phyloP scores from a whole-genome alignment of 2,888 invertebrate genomes.

The Stegana nigrithorax region DNA sequence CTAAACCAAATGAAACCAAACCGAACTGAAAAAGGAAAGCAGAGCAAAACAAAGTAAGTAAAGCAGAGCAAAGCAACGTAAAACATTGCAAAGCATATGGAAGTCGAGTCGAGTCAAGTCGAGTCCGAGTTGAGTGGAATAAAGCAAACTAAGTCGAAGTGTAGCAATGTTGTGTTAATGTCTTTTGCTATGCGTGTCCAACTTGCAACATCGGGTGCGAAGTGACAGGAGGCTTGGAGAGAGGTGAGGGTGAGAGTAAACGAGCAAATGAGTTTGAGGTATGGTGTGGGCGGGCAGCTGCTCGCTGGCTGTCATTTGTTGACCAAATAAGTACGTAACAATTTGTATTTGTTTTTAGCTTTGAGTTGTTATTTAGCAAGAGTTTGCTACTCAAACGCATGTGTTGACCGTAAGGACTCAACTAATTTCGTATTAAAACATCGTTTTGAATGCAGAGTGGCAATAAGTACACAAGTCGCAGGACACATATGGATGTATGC shows the following conservation, averaged over 20 bases:
- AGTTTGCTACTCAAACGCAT: neutral
- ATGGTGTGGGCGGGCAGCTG: slow-evolving; percentile 39
- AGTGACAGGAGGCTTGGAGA: neutral
- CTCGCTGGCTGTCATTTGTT: slow-evolving; percentile 53
- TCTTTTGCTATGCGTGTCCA: slow-evolving; percentile 46
- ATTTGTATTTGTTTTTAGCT: slow-evolving; percentile 56
- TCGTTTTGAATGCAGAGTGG: slow-evolving; percentile 59
- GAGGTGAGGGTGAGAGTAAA: too few species aligned
- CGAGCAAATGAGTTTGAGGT: too few species aligned
- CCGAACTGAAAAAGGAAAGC: too few species aligned
- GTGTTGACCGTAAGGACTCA: slow-evolving; percentile 45
- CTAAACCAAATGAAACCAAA: too few species aligned
- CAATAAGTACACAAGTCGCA: slow-evolving; percentile 21
- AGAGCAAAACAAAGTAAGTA: too few species aligned
- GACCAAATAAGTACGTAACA: slow-evolving; percentile 63
- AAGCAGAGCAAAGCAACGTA: slow-evolving; percentile 59
- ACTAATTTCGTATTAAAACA: slow-evolving; percentile 62
- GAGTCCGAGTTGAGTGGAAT: neutral
- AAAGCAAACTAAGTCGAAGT: neutral
- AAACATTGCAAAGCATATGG: too few species aligned
- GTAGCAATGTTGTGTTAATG: slow-evolving; percentile 59
- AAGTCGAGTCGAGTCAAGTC: slow-evolving; percentile 29
- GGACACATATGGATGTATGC: neutral
- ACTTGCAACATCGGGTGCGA: neutral
- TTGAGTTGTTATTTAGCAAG: neutral